phyloP scores from a whole-genome alignment of 30 jellyfish, hydroid and myxozoan genomes.

The Aurelia aurita complex sp. Pacific region DNA sequence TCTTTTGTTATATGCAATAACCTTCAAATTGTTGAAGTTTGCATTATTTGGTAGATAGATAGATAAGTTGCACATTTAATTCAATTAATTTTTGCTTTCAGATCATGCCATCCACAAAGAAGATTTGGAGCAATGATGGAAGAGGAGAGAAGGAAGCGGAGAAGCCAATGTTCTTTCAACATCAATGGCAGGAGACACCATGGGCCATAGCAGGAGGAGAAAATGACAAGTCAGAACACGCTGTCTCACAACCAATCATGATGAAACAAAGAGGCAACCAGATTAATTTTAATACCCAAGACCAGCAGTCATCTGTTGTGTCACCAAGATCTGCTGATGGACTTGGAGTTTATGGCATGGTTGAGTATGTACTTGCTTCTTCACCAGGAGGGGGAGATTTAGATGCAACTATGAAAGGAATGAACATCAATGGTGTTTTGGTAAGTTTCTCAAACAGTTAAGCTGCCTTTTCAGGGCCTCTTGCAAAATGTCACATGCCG shows the following conservation, averaged over 20 bases:
- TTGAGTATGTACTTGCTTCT: slow-evolving; percentile 96
- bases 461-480: not conserved
- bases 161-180: slow-evolving; percentile 78
- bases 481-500: not conserved
- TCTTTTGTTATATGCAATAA: no score
- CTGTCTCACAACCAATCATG: slow-evolving; percentile 95
- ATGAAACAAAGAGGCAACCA: slow-evolving; percentile 84
- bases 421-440: slow-evolving; percentile 77
- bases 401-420: slow-evolving; percentile 86
- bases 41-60: no score
- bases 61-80: no score
- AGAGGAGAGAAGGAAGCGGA: slow-evolving; percentile 48
- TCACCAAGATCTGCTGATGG: slow-evolving; percentile 99
- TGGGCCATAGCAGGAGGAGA: slow-evolving; percentile 78
- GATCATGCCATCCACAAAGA: slow-evolving; percentile 68
- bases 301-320: slow-evolving; percentile 75
- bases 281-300: slow-evolving; percentile 56
- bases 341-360: slow-evolving; percentile 95
- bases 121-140: slow-evolving; percentile 80
- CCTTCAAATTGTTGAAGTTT: no score
- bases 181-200: slow-evolving; percentile 96
- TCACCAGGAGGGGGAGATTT: slow-evolving; percentile 99
- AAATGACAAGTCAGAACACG: slow-evolving; percentile 97
- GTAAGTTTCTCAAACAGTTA: slow-evolving; percentile 30
- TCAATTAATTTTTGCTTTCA: not conserved